Percentiles rank a stretch among this genome's conserved stretches.
Evolutionary conservation across 2,797 vertebrate genomes (phyloP).

Genomic region (Micropoecilia bifurca): DNA sequence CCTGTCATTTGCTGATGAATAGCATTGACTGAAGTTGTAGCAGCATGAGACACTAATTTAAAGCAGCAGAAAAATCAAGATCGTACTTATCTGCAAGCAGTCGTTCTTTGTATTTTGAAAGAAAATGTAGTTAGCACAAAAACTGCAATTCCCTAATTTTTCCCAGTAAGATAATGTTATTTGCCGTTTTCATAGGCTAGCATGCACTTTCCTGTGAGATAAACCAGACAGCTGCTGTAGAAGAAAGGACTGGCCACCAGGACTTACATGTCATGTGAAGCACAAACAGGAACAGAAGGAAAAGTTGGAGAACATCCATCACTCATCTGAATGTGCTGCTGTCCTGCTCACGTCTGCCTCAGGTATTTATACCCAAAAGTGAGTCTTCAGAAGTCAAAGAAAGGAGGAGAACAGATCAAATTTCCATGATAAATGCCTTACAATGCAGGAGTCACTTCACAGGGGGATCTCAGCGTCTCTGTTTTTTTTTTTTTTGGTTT

Average conservation of each 20-base stretch:
- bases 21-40: not conserved
- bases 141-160: not conserved
- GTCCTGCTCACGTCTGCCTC: conserved; percentile 45
- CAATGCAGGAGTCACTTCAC: conserved; percentile 74
- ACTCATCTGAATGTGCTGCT: conserved; percentile 55
- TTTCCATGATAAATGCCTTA: conserved; percentile 75
- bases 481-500: not conserved
- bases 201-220: not conserved
- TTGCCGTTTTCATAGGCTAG: not conserved
- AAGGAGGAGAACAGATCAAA: conserved; percentile 75
- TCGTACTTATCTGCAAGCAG: not conserved
- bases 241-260: conserved; percentile 15
- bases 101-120: not conserved
- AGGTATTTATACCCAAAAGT: conserved; percentile 74
- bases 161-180: not conserved
- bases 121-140: not conserved
- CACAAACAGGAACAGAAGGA: conserved; percentile 60
- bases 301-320: conserved; percentile 48
- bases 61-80: not conserved
- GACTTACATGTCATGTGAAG: conserved; percentile 80
- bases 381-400: conserved; percentile 47
- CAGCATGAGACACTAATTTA: not conserved
- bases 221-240: conserved; percentile 11
- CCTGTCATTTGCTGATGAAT: not conserved
- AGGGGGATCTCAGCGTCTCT: conserved; percentile 63